Evolutionary conservation across 37 sponge, comb jelly and placozoan species (phyloP), one percentile per base, ranked within the genome.

Genomic region (Geodia barretti): DNA sequence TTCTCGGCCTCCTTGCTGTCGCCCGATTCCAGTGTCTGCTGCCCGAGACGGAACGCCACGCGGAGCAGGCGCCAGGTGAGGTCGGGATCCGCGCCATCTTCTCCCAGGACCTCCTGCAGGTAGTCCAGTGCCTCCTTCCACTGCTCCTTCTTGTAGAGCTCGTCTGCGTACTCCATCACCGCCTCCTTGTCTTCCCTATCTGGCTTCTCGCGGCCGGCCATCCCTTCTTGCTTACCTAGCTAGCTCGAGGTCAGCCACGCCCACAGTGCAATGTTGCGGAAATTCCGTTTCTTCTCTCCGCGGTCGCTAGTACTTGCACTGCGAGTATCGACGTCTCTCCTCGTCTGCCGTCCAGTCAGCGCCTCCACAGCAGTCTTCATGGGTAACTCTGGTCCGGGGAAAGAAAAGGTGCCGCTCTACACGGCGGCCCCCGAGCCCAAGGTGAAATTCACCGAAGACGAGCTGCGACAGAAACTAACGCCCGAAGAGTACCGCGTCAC

Each of bases 401-500:
- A 47, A 7, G 14, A 47, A 14, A 14, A 47, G 11, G 14, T 47
- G 14, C 54, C 54, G 54, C 14, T 14, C 7, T 47, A 47, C 54
- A 47, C 54, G 11, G 7, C 54, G 11, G 54, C 54, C 11, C 54
- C 54, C 54, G n/a, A 7, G 54, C 54, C 54, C 54, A 47, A 77
- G 82, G 82, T 94, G 3, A 76, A 73, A 24, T 94, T 84, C 64
- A 79, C 77, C 25, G 88, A 94, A 67, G 88, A 94, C 17, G 92
- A 94, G 42, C 70, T 90, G 63, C 70, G 78, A 29, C 43, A 58
- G 33, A 73, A 43, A 32, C 81, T 94, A 24, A 72, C 88, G 30
- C 77, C 47, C 29, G 88, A 90, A 59, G 81, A 94, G 68, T 94
- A 76, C 29, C 39, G 60, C 29, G 92, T 94, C 58, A 94, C 94